Percentiles rank a stretch among this genome's conserved stretches.
Conservation (phyloP, 2,797 vertebrate species). For the Cyclopterus lumpus region DNA sequence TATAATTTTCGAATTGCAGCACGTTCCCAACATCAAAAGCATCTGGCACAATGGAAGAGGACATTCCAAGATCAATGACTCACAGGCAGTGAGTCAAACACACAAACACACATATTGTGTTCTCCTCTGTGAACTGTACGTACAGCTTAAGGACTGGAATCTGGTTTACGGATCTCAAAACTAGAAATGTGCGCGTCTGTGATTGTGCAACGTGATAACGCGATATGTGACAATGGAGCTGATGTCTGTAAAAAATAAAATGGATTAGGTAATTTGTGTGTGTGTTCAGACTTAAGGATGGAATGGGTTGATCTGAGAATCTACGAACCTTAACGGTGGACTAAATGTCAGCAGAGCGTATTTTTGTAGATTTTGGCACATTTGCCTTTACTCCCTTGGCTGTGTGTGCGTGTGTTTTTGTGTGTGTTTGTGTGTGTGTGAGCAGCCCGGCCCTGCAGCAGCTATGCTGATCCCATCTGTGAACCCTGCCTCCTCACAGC, state of each 20-base stretch:
- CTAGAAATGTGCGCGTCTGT: neutral
- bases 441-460: slow-evolving; percentile 53
- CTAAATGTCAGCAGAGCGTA: slow-evolving; percentile 13
- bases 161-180: slow-evolving; percentile 14
- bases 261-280: slow-evolving; percentile 1
- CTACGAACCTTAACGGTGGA: slow-evolving; percentile 2
- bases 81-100: slow-evolving; percentile 18
- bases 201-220: slow-evolving; percentile 17
- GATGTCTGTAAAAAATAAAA: slow-evolving; percentile 23
- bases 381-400: slow-evolving; percentile 1
- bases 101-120: slow-evolving; percentile 11
- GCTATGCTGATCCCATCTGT: slow-evolving; percentile 75
- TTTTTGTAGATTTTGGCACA: slow-evolving; percentile 16
- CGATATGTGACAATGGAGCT: slow-evolving; percentile 12
- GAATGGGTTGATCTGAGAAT: slow-evolving; percentile 17
- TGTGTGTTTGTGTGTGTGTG: slow-evolving; percentile 11
- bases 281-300: neutral
- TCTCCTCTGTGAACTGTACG: slow-evolving; percentile 1
- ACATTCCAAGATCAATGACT: slow-evolving; percentile 48
- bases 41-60: slow-evolving; percentile 38
- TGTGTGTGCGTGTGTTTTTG: neutral
- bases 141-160: slow-evolving; percentile 23
- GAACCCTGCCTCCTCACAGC: slow-evolving; percentile 69
- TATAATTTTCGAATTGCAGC: slow-evolving; percentile 41
- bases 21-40: slow-evolving; percentile 47